Evolutionary conservation across 2,888 invertebrate genomes (phyloP).

Genomic region (Maniola hyperantus): DNA sequence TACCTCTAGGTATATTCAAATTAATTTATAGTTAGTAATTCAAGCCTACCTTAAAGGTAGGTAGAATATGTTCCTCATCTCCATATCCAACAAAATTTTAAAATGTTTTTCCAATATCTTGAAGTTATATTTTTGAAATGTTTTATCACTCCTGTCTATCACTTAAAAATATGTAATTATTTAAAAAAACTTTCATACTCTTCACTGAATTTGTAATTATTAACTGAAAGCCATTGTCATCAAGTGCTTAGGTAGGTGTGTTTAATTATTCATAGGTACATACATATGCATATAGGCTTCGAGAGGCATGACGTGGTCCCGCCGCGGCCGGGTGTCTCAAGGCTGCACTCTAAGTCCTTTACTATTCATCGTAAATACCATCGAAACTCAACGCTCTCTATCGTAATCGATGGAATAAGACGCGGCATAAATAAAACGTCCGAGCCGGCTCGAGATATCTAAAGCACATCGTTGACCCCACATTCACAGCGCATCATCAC

Average conservation of each 20-base stretch:
- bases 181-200: background rate
- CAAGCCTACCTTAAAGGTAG: background rate
- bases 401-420: constrained; percentile 29
- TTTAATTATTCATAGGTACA: constrained; percentile 47
- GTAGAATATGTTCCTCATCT: background rate
- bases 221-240: background rate
- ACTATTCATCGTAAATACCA: constrained; percentile 44
- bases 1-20: too few species aligned
- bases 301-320: constrained; percentile 58
- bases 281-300: constrained; percentile 70
- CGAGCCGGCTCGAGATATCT: constrained; percentile 36
- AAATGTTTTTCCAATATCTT: background rate
- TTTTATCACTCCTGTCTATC: background rate
- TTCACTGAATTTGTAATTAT: background rate
- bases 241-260: constrained; percentile 19
- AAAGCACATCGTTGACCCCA: constrained; percentile 57
- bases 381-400: constrained; percentile 25
- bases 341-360: constrained; percentile 60
- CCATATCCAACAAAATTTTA: background rate
- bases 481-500: constrained; percentile 67
- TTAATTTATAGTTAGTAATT: background rate
- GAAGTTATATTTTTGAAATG: background rate
- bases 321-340: constrained; percentile 49
- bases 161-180: background rate
- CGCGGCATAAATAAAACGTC: constrained; percentile 38